Percentiles rank a stretch among this genome's conserved stretches.
Conservation (phyloP, 1,140 invertebrate genomes). For the Leptopilina clavipes region DNA sequence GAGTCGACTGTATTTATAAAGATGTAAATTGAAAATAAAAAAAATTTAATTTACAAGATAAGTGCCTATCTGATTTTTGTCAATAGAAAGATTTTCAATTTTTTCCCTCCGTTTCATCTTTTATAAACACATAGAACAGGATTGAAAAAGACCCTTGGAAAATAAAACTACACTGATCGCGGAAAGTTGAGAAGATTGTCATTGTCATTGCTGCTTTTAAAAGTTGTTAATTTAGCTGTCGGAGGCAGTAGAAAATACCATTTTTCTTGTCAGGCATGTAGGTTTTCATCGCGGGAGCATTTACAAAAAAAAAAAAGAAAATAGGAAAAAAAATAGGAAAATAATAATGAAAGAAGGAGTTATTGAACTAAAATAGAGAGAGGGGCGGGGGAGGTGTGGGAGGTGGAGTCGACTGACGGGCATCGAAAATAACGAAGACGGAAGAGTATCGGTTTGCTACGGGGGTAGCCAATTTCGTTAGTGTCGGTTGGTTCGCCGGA, state of each 20-base stretch:
- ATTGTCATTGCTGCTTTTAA: constrained; percentile 19
- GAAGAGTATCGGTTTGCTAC: constrained; percentile 37
- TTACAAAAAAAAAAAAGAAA: no score
- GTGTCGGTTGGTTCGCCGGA: constrained; percentile 37
- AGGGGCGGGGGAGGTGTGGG: background rate
- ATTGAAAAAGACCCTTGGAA: background rate
- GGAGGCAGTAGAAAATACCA: constrained; percentile 20
- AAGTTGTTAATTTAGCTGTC: constrained; percentile 24
- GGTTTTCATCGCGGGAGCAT: constrained; percentile 7
- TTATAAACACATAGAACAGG: no score
- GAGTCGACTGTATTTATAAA: no score
- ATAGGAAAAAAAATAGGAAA: no score
- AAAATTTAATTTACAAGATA: no score
- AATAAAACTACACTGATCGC: background rate
- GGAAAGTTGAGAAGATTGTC: constrained; percentile 10
- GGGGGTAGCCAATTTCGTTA: constrained; percentile 47
- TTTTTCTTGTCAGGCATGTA: constrained; percentile 23
- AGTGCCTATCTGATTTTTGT: no score
- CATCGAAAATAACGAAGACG: constrained; percentile 45
- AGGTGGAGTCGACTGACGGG: constrained; percentile 21
- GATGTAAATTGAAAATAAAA: no score
- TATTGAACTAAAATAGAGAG: constrained; percentile 15
- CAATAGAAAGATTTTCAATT: background rate
- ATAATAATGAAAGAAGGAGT: constrained; percentile 16
- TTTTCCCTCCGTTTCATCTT: background rate